These are phyloP conservation scores for Parotia lawesii DNA, from an alignment of 2,113 vertebrate species.

Conservation along the genomic window DNA sequence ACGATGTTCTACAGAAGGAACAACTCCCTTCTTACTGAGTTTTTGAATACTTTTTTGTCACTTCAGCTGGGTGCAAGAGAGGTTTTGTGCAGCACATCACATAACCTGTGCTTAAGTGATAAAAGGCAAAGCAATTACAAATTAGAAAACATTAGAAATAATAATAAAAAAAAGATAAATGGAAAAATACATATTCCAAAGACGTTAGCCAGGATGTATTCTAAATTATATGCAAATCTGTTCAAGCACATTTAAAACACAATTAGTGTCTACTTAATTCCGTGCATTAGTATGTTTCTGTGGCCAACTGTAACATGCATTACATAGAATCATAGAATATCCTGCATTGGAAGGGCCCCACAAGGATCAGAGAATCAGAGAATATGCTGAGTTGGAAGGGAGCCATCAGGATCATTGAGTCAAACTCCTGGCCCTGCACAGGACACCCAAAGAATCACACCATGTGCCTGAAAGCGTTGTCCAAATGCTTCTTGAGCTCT, in stretches of 20 bases:
- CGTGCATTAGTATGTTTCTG: not conserved
- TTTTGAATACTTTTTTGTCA: slow-evolving; percentile 19
- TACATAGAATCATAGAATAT: not conserved
- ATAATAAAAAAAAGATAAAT: not conserved
- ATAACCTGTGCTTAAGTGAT: slow-evolving; percentile 20
- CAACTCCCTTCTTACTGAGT: not conserved
- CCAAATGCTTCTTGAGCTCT: not conserved
- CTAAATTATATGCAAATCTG: not conserved
- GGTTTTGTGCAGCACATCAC: not conserved
- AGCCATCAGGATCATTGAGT: too few relatives aligned
- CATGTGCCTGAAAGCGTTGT: not conserved
- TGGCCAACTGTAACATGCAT: not conserved
- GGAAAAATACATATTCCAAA: not conserved
- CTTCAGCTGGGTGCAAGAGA: not conserved
- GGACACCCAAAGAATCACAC: too few relatives aligned
- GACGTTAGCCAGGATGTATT: not conserved
- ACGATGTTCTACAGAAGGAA: slow-evolving; percentile 3
- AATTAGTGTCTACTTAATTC: not conserved
- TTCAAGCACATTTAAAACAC: slow-evolving; percentile 4
- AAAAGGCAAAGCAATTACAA: slow-evolving; percentile 8
- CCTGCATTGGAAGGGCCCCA: not conserved
- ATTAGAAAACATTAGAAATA: not conserved
- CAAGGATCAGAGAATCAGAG: not conserved
- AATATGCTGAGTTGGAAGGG: not conserved
- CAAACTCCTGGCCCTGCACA: not conserved